Evolutionary conservation across 1,140 invertebrate genomes (phyloP).

Genomic region (Aplysia californica): DNA sequence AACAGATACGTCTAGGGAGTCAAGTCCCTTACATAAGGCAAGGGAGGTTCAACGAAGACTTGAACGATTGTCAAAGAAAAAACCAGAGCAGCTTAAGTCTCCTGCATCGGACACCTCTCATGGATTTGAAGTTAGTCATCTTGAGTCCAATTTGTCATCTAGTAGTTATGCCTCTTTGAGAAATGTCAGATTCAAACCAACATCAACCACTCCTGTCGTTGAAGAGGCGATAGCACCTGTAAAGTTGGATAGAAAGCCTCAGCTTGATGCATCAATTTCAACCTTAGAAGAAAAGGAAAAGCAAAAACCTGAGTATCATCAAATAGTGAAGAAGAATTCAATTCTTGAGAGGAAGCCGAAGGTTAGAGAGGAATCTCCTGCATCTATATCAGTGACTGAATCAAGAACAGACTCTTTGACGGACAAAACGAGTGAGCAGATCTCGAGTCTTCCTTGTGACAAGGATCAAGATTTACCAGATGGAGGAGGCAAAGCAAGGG

Average conservation of each 20-base stretch:
- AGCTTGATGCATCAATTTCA: not conserved
- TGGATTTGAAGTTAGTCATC: conserved; percentile 13
- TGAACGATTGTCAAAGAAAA: conserved; percentile 27
- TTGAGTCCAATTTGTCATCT: conserved; percentile 27
- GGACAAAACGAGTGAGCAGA: too few species aligned
- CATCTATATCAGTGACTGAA: too few species aligned
- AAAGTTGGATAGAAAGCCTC: not conserved
- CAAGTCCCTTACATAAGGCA: conserved; percentile 36
- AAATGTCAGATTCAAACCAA: not conserved
- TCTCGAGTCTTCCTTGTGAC: too few species aligned
- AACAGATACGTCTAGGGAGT: not conserved
- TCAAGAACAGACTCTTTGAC: too few species aligned
- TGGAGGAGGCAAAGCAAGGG: too few species aligned
- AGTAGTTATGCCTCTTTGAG: conserved; percentile 31
- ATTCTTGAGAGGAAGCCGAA: too few species aligned
- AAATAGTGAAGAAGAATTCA: too few species aligned
- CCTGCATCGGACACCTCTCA: not conserved
- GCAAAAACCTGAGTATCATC: not conserved
- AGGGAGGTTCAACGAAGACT: conserved; percentile 33
- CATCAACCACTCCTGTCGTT: not conserved
- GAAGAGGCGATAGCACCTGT: not conserved
- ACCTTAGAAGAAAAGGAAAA: not conserved
- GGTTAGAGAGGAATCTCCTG: too few species aligned
- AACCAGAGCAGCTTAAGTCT: not conserved
- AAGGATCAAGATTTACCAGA: too few species aligned